Conservation (phyloP, 2,797 vertebrate species). For the Heterohyrax brucei region DNA sequence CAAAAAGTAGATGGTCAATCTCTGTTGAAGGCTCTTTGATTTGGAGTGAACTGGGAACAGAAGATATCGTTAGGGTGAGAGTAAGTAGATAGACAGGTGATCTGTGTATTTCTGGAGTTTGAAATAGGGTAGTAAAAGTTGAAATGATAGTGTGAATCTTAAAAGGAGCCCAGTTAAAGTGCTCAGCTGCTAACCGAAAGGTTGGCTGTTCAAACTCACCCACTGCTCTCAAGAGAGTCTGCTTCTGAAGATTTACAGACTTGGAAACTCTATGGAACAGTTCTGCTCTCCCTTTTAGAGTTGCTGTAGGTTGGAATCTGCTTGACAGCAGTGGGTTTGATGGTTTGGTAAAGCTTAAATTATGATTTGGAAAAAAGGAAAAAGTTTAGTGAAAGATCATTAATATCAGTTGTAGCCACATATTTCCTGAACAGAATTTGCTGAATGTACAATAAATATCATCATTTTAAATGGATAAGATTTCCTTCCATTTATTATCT, state of each 20-base stretch:
- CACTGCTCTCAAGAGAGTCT: not conserved
- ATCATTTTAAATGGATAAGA: slow-evolving; percentile 22
- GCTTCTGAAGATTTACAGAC: not conserved
- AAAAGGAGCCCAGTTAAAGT: not conserved
- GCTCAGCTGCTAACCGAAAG: not conserved
- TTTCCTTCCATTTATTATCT: slow-evolving; percentile 29
- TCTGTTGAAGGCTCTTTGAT: slow-evolving; percentile 17
- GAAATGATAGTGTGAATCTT: slow-evolving; percentile 10
- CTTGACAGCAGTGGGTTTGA: too few species aligned
- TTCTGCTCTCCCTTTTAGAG: too few species aligned
- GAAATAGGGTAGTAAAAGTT: slow-evolving; percentile 2
- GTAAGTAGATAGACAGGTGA: slow-evolving; percentile 7
- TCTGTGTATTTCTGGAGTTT: not conserved
- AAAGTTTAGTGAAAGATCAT: slow-evolving; percentile 33
- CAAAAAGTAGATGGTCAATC: slow-evolving; percentile 23
- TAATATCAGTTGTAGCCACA: slow-evolving; percentile 2
- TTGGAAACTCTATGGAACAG: too few species aligned
- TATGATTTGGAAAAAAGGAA: slow-evolving; percentile 45
- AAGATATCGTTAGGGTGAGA: not conserved
- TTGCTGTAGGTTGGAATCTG: too few species aligned
- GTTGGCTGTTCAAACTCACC: not conserved
- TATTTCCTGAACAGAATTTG: not conserved
- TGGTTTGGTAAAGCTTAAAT: not conserved
- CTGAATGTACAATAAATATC: slow-evolving; percentile 14
- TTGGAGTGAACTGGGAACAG: slow-evolving; percentile 18